These are phyloP conservation scores for Autographa pulchrina DNA, from an alignment of 2,888 invertebrate genomes.

Conservation along the genomic window DNA sequence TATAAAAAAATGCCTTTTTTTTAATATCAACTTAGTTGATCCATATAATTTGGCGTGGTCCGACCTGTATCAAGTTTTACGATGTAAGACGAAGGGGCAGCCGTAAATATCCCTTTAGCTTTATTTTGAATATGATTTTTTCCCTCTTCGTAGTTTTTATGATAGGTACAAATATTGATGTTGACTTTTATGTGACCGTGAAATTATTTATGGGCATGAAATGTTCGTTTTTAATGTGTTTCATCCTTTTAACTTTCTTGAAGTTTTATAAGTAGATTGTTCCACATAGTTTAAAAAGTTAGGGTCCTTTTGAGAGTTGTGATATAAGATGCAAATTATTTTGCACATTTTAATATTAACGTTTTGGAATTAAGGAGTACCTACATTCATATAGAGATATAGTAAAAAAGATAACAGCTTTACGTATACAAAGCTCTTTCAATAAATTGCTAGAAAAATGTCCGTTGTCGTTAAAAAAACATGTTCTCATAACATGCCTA, in stretches of 20 bases:
- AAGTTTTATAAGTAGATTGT: not conserved
- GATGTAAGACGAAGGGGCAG: constrained; percentile 29
- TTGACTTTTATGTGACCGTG: constrained; percentile 45
- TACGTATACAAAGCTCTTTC: too few relatives aligned
- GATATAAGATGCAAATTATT: too few relatives aligned
- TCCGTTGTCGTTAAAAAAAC: too few relatives aligned
- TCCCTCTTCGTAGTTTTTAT: constrained; percentile 54
- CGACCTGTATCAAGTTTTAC: constrained; percentile 36
- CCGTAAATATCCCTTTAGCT: constrained; percentile 45
- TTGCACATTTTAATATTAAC: too few relatives aligned
- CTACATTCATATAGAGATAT: too few relatives aligned
- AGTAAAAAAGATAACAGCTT: too few relatives aligned
- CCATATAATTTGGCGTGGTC: constrained; percentile 7
- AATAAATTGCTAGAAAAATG: too few relatives aligned
- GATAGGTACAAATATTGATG: constrained; percentile 30
- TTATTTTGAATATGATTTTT: constrained; percentile 44
- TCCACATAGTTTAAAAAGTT: not conserved
- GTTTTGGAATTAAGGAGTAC: too few relatives aligned
- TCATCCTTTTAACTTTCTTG: not conserved
- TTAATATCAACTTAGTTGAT: not conserved
- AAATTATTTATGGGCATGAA: constrained; percentile 40
- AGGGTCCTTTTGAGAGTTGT: not conserved
- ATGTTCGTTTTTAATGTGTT: constrained; percentile 10
- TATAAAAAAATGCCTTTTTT: not conserved
- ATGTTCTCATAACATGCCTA: too few relatives aligned